Evolutionary conservation across 2,888 invertebrate genomes (phyloP).

Genomic region (Anorthoa munda): DNA sequence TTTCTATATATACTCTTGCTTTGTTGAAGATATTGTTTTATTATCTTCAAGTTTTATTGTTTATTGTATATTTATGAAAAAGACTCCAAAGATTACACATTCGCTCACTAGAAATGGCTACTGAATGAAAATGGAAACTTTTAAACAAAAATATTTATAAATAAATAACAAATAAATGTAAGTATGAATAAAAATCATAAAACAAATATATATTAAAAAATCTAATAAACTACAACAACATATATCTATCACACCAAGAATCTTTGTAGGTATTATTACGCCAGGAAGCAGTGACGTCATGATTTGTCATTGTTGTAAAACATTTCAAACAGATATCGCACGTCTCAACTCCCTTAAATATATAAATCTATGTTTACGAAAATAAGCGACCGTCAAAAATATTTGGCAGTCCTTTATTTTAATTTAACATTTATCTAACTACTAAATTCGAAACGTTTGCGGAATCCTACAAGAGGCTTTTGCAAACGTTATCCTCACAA

Average conservation of each 20-base stretch:
- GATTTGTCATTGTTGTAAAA: conserved; percentile 25
- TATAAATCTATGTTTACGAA: conserved; percentile 1
- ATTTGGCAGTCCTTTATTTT: conserved; percentile 44
- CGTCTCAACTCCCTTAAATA: conserved; percentile 21
- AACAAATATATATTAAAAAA: neutral
- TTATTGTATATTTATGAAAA: neutral
- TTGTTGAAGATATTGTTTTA: neutral
- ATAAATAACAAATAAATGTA: neutral
- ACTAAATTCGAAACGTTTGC: conserved; percentile 22
- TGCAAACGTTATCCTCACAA: conserved; percentile 38
- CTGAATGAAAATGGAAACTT: neutral
- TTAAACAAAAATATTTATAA: neutral
- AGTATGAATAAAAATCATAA: neutral
- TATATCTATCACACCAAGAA: conserved; percentile 18
- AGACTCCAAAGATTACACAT: neutral
- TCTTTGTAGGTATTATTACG: conserved; percentile 12
- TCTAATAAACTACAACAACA: neutral
- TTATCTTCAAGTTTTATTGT: conserved; percentile 2
- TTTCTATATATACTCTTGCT: neutral
- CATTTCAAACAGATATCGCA: neutral
- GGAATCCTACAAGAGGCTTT: conserved; percentile 32
- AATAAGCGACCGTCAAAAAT: conserved; percentile 45
- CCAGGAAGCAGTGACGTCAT: conserved; percentile 25
- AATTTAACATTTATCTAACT: neutral
- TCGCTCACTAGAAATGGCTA: neutral